Evolutionary conservation across 2,113 vertebrate genomes (phyloP), one percentile per base, ranked within the genome.

Genomic region (Tyto alba): DNA sequence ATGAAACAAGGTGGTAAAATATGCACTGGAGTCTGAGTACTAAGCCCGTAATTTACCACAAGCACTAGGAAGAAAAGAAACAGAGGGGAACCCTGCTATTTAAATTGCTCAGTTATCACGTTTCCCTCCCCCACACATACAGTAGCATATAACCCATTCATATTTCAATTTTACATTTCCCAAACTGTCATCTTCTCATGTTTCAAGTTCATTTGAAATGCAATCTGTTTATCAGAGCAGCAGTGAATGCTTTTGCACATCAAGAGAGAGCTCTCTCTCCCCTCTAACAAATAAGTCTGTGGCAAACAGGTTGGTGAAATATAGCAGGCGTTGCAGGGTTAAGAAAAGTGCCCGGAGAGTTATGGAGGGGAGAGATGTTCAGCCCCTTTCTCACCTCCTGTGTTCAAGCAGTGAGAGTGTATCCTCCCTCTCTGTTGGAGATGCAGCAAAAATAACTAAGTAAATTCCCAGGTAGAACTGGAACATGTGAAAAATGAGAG

Each of bases 1-100:
- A 95, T 90, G 90, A 95, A 97, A 96, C 82, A 97, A 96, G 95
- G 95, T 97, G 93, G 90, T 95, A 97, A 97, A 97, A 97, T 96
- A 96, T 96, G 95, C 95, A 59, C 88, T 95, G 89, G 80, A 97
- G 89, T 88, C 93, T 97, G 90, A 96, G 88, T 79, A 95, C 88
- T 92, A 97, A 96, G 96, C 93, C 97, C 81, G 4, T 97, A 96
- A 98, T 97, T 97, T 97, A 92, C 72, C 77, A 97, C 81, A 92
- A 97, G 93, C 89, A 96, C 93, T 68, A 72, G 84, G 83, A 96
- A 96, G 86, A 96, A 97, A 97, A 94, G 91, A 86, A 96, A 82
- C 23, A 1, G 85, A 95, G 95, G 69, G 81, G 89, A 97, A 97
- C 79, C 90, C 95, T 95, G 82, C 89, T 96, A 96, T 95, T 97